A percentile compares a stretch with the other conserved stretches of the same genome.
Evolutionary conservation across 1,140 invertebrate species (phyloP).

Genomic region (Druon quercuslanigerum): DNA sequence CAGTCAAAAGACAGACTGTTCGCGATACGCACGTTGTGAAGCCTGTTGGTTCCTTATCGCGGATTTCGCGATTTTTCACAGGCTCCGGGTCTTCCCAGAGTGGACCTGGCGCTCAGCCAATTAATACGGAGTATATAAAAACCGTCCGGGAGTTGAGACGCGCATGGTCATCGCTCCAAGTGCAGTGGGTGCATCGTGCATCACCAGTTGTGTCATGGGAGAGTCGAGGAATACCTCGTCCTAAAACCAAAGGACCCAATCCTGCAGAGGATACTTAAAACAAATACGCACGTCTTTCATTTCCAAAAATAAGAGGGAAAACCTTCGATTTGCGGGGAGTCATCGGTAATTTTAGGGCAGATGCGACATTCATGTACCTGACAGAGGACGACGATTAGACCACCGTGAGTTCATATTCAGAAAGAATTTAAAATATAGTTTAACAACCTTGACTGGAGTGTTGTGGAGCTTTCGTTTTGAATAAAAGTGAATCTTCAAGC

Average conservation of each 20-base stretch:
- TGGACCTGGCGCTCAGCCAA: slow-evolving; percentile 45
- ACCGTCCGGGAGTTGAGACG: slow-evolving; percentile 35
- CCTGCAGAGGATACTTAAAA: slow-evolving; percentile 9
- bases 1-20: slow-evolving; percentile 54
- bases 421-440: neutral
- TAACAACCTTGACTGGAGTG: neutral
- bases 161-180: slow-evolving; percentile 54
- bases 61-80: neutral
- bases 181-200: slow-evolving; percentile 60
- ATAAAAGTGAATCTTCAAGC: too few relatives aligned
- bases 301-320: neutral
- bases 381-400: slow-evolving; percentile 19
- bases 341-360: slow-evolving; percentile 4
- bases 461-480: too few relatives aligned
- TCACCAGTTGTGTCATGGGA: slow-evolving; percentile 56
- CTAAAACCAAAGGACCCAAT: neutral
- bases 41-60: neutral
- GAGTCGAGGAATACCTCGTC: slow-evolving; percentile 39
- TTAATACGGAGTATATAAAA: slow-evolving; percentile 49
- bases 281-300: neutral
- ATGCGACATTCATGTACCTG: slow-evolving; percentile 40
- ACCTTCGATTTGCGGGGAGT: neutral
- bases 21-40: slow-evolving; percentile 46
- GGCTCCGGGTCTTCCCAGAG: slow-evolving; percentile 15
- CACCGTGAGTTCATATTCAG: slow-evolving; percentile 21